These are phyloP conservation scores for Ptyas mucosa DNA, from an alignment of 2,113 vertebrate species.

Conservation along the genomic window DNA sequence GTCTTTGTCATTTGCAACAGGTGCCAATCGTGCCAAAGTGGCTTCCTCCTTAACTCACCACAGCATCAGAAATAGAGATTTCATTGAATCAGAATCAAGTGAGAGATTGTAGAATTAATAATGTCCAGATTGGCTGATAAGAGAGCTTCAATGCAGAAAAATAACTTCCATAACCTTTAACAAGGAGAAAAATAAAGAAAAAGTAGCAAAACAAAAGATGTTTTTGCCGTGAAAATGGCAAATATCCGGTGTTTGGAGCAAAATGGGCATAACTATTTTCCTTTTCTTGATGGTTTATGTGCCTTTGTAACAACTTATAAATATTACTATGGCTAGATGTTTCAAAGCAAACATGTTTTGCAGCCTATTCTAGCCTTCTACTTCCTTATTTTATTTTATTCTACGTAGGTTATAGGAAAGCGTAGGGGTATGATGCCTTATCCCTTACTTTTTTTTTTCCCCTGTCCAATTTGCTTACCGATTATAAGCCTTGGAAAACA, in stretches of 20 bases:
- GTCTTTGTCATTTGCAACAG: background rate
- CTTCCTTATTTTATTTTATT: conserved; percentile 63
- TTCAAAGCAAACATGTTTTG: conserved; percentile 72
- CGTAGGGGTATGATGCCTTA: conserved; percentile 53
- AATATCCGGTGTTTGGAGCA: conserved; percentile 45
- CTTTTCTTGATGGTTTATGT: conserved; percentile 53
- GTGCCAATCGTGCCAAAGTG: background rate
- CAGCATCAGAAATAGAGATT: background rate
- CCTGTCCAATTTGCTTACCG: conserved; percentile 46
- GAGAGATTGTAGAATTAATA: background rate
- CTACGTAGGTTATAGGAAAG: conserved; percentile 53
- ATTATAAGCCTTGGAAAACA: conserved; percentile 57
- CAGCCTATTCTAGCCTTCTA: conserved; percentile 48
- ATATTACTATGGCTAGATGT: conserved; percentile 57
- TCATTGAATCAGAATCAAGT: background rate
- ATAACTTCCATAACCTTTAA: conserved; percentile 1
- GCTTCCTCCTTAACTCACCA: background rate
- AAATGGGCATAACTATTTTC: conserved; percentile 42
- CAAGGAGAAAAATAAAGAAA: conserved; percentile 5
- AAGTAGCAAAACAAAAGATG: background rate
- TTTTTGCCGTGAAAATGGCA: conserved; percentile 20
- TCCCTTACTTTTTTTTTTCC: conserved; percentile 40
- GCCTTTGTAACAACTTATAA: conserved; percentile 60
- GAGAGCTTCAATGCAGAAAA: background rate
- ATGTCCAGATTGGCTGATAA: background rate